These are phyloP conservation scores for Chaunax sp. DNA, from an alignment of 2,797 vertebrate species.

Conservation along the genomic window DNA sequence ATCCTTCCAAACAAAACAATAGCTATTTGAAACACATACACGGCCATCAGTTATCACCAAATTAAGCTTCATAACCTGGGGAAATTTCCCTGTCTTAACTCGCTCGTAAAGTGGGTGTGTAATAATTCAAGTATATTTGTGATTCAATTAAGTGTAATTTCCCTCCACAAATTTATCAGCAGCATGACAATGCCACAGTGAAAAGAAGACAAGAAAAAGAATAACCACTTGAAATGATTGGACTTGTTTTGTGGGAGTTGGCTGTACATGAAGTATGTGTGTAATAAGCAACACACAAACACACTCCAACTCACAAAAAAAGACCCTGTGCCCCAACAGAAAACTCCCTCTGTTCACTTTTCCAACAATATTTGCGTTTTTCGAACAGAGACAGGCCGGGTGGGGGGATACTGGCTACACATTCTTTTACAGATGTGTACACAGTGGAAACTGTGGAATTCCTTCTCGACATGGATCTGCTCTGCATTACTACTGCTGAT, in stretches of 20 bases:
- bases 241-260: constrained; percentile 41
- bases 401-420: constrained; percentile 28
- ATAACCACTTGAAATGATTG: constrained; percentile 45
- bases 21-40: constrained; percentile 21
- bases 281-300: constrained; percentile 52
- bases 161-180: constrained; percentile 43
- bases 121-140: constrained; percentile 43
- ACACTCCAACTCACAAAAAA: constrained; percentile 46
- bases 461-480: constrained; percentile 46
- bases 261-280: neutral
- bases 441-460: constrained; percentile 20
- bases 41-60: constrained; percentile 33
- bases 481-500: constrained; percentile 56
- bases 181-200: constrained; percentile 37
- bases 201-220: constrained; percentile 31
- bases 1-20: constrained; percentile 53
- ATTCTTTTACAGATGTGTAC: constrained; percentile 54
- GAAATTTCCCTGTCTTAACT: constrained; percentile 29
- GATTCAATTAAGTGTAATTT: constrained; percentile 60
- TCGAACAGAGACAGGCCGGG: constrained; percentile 8
- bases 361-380: constrained; percentile 42
- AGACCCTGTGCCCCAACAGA: constrained; percentile 40
- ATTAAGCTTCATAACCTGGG: constrained; percentile 38
- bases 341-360: constrained; percentile 37
- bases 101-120: constrained; percentile 5